Evolutionary conservation across 2,888 invertebrate species (phyloP), one percentile per base, ranked within the genome.

Genomic region (Harpalus rubripes): DNA sequence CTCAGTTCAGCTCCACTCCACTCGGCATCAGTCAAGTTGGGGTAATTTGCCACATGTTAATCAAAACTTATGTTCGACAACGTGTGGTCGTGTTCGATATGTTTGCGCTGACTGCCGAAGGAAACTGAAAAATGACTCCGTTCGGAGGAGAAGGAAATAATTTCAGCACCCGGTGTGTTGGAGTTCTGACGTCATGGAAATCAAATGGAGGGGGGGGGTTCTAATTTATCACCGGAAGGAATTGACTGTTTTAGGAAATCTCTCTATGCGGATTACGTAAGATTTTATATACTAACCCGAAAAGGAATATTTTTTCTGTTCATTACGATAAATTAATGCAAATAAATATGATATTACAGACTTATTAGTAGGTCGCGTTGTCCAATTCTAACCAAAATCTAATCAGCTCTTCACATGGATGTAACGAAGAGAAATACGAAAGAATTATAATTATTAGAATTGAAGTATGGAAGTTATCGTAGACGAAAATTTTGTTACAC

Each of bases 21-120:
- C 26, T 56, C 78, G 26, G 10, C 58, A 76, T 56, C 76, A 76
- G 52, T 56, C 56, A 58, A 22, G 74, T 18, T 56, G 78, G 26
- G 56, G 78, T 52, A 78, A 78, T 78, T 78, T 78, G 78, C 78
- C 78, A 78, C 78, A 78, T 78, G 78, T 78, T 78, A 78, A 78
- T 78, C 78, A 78, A 78, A 78, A 78, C 56, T 78, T 78, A 78
- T 78, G 78, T 78, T 58, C 78, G 78, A 78, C 78, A 78, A 78
- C 78, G 78, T 78, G 78, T 78, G 78, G 78, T 58, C 58, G 78
- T 78, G 78, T 78, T 78, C 78, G 58, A 78, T 78, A 78, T 78
- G 78, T 78, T 58, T 26, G 78, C 22, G 16, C 15, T 39, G 16
- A 76, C 44, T n/a, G 52, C 52, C 15, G 12, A 10, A 4, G 15